Evolutionary conservation across 2,888 invertebrate species (phyloP), one percentile per base, ranked within the genome.

Genomic region (Chrysolina americana): DNA sequence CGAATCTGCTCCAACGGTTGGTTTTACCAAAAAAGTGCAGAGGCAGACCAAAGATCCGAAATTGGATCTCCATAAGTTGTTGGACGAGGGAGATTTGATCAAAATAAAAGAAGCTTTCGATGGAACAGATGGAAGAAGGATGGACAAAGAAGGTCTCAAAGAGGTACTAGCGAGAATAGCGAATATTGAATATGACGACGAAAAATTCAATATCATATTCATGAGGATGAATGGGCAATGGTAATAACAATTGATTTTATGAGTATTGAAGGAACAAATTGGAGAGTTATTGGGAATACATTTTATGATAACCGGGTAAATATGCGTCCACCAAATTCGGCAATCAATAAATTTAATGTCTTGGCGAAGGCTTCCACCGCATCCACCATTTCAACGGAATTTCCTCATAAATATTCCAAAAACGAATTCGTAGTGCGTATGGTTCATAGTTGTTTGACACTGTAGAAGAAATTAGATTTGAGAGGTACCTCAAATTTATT

Each of bases 161-260:
- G 86, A 87, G 21, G 76, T 89, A 36, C 81, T 92, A 11, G 82
- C 85, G 56, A 88, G 85, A 1, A 78, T 89, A 59, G 89, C 90
- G 0, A 89, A 89, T 75, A 87, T 91, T 15, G 89, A 89, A 70
- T 91, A 90, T 76, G 91, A 92, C 48, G 91, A 92, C 48, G 89
- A 91, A 0, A 92, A 92, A 62, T 93, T 89, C 77, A 90, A 91
- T 62, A 89, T 90, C 78, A 86, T 93, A 19, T 94, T 93, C 86
- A 85, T 90, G 73, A 92, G 92, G 88, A 92, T 92, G 84, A 84
- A 84, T 76, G 79, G 80, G 21, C 78, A 79, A 77, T 84, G 86
- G 86, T 86, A 82, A 72, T 13, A 62, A n/a, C n/a, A n/a, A 48
- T 28, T 56, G 19, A 56, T 21, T 48, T 19, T 41, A 11, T 65